These are phyloP conservation scores for Megaceryle torquata DNA, from an alignment of 2,113 vertebrate genomes.

Conservation along the genomic window DNA sequence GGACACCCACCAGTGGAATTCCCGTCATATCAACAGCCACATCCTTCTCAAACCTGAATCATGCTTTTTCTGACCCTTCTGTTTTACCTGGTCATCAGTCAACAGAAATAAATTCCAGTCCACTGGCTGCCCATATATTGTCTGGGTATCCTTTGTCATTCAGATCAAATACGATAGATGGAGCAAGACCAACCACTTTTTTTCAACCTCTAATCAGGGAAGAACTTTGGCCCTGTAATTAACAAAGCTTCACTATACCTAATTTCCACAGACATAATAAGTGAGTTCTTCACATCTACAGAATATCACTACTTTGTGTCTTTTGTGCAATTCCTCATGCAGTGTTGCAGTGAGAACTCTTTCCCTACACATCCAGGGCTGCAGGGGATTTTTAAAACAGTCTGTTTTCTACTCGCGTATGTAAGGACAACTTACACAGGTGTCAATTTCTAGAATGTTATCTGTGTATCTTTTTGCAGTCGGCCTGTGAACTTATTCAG, in stretches of 20 bases:
- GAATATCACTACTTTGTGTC: neutral
- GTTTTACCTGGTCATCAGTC: neutral
- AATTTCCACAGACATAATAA: neutral
- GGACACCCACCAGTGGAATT: fast-evolving
- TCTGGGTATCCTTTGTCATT: neutral
- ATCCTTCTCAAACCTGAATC: neutral
- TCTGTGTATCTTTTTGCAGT: neutral
- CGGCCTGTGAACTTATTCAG: neutral
- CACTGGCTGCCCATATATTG: neutral
- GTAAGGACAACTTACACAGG: neutral
- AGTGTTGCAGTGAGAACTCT: neutral
- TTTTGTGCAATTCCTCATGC: neutral
- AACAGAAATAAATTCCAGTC: neutral
- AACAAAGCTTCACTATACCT: neutral
- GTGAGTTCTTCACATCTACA: neutral
- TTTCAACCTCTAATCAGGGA: neutral
- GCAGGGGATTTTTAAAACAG: neutral
- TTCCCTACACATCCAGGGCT: neutral
- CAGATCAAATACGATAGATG: neutral
- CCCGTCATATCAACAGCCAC: neutral
- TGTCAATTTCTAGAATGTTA: neutral
- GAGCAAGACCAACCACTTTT: neutral
- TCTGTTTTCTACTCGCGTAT: neutral
- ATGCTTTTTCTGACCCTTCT: neutral
- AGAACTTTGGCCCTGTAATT: neutral